Conservation (phyloP, 2,888 invertebrate genomes). For the Euclidia mi region DNA sequence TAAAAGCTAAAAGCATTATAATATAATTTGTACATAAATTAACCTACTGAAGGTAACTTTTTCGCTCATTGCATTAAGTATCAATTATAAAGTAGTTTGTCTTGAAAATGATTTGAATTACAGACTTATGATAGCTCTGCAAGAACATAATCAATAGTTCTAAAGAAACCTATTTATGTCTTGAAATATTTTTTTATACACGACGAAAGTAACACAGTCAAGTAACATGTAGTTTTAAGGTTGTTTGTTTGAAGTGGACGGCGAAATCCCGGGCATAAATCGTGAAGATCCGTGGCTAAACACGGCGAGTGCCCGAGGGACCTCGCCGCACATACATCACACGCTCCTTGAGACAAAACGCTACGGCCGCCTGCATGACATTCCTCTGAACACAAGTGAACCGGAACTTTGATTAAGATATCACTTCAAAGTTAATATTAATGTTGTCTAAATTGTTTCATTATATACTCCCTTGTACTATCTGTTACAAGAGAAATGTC, state of each 20-base stretch:
- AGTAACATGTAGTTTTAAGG: slow-evolving; percentile 45
- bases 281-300: slow-evolving; percentile 59
- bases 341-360: slow-evolving; percentile 61
- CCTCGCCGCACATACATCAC: slow-evolving; percentile 72
- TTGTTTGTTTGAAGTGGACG: slow-evolving; percentile 75
- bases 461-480: neutral
- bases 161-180: too few species aligned
- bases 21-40: too few species aligned
- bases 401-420: neutral
- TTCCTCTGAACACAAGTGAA: slow-evolving; percentile 28
- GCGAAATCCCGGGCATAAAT: slow-evolving; percentile 72
- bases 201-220: slow-evolving; percentile 45
- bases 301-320: slow-evolving; percentile 53
- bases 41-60: too few species aligned
- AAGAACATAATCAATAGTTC: too few species aligned
- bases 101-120: too few species aligned
- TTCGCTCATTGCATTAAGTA: too few species aligned
- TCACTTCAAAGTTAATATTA: too few species aligned
- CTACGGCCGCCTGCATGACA: slow-evolving; percentile 36
- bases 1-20: too few species aligned
- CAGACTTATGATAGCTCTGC: too few species aligned
- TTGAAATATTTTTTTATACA: neutral
- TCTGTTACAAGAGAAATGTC: too few species aligned
- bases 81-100: too few species aligned
- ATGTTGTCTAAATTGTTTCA: too few species aligned